Conservation (phyloP, 2,797 vertebrate genomes). For the Carcharodon carcharias region DNA sequence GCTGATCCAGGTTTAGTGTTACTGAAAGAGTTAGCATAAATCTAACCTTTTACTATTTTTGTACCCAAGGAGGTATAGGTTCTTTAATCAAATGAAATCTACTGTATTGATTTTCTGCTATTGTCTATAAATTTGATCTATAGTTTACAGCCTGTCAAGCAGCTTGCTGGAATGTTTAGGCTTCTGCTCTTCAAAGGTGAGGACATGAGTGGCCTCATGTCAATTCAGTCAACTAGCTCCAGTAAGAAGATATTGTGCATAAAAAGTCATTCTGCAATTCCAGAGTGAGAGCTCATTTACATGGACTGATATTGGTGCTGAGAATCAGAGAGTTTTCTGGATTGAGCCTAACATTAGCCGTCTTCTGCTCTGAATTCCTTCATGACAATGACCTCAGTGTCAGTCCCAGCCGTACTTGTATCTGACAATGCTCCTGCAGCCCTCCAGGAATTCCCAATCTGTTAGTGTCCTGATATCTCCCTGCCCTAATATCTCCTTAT, state of each 20-base stretch:
- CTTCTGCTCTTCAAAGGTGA: not conserved
- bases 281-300: not conserved
- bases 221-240: not conserved
- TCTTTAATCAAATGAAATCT: not conserved
- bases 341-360: not conserved
- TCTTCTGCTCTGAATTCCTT: not conserved
- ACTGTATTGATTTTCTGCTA: conserved; percentile 8
- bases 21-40: not conserved
- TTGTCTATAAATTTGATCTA: not conserved
- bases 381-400: not conserved
- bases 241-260: not conserved
- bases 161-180: not conserved
- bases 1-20: not conserved
- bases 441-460: not conserved
- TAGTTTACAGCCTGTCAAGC: not conserved
- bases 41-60: not conserved
- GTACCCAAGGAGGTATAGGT: not conserved
- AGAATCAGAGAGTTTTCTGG: not conserved
- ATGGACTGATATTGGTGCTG: not conserved
- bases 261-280: not conserved
- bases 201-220: not conserved
- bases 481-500: too few species aligned
- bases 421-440: not conserved
- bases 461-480: not conserved
- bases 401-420: not conserved